phyloP scores from a whole-genome alignment of 2,113 vertebrate species.

The Limanda limanda region DNA sequence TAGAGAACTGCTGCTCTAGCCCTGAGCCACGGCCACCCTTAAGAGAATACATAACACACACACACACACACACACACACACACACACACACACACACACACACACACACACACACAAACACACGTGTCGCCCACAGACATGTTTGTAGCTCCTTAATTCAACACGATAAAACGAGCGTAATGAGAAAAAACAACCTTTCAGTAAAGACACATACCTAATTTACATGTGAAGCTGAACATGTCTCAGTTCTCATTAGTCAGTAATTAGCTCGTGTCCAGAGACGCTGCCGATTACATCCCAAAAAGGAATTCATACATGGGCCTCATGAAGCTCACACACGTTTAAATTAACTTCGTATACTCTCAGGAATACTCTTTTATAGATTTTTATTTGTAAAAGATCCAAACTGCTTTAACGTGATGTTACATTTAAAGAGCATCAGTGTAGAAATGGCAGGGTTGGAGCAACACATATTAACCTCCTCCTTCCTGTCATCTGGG shows the following conservation, averaged over 20 bases:
- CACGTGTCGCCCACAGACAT: too few relatives aligned
- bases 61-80: background rate
- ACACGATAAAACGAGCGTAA: background rate
- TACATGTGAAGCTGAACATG: background rate
- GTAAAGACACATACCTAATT: background rate
- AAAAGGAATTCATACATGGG: background rate
- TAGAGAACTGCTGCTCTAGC: too few relatives aligned
- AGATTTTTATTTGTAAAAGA: too few relatives aligned
- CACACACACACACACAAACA: background rate
- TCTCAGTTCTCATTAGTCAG: background rate
- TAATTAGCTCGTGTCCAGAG: background rate
- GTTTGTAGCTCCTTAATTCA: background rate
- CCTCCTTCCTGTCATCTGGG: too few relatives aligned
- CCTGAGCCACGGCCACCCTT: too few relatives aligned
- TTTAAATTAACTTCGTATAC: too few relatives aligned
- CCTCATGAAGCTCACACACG: too few relatives aligned
- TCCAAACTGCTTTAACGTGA: too few relatives aligned
- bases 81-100: background rate
- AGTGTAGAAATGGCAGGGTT: background rate
- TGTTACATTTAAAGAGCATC: background rate
- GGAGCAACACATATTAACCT: too few relatives aligned
- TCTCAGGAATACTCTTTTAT: too few relatives aligned
- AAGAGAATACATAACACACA: background rate
- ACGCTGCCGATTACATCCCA: background rate
- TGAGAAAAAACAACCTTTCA: background rate